Evolutionary conservation across 92 coral and sea anemone species (phyloP), one percentile per base, ranked within the genome.

Genomic region (Isaurus tuberculatus): DNA sequence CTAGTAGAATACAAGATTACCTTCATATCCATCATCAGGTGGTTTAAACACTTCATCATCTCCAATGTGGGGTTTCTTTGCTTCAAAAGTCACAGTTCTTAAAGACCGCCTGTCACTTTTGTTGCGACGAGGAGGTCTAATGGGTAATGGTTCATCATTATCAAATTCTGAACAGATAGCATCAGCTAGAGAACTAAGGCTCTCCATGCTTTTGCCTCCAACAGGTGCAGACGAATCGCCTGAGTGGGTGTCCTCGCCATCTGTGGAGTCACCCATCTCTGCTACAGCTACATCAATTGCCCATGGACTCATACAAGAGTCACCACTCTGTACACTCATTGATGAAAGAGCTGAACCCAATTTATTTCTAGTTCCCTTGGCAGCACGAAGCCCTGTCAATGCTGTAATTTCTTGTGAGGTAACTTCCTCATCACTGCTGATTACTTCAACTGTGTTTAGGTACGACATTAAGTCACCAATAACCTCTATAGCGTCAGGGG

Each of bases 201-300:
- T 66, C 57, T 42, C 87, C 11, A 57, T 58, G 34, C 80, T 78
- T 63, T 81, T 80, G n/a, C 84, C 55, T 10, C 79, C 82, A n/a
- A 81, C 42, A 23, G 88, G 77, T 28, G 75, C 70, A 36, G 73
- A 75, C 20, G 90, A 58, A 32, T 78, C 89, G 75, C 69, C 55
- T 0, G 79, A 31, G 1, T 34, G 86, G 73, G 65, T 83, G 55
- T 88, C 93, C 34, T 94, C 92, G 37, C 90, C 87, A 32, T 87
- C 98, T 14, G 98, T 89, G 40, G 98, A 94, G 49, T 94, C 98
- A 10, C 92, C 95, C 66, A 94, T 90, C 75, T 94, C 95, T 20
- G 87, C 87, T 33, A 86, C 90, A 0, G 98, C 98, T 26, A 94
- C 83, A 73, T 94, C 98, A 77, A 94, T 77, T 5, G 95, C 83